Percentiles rank a stretch among this genome's conserved stretches.
phyloP scores from a whole-genome alignment of 2,797 vertebrate genomes.

The Myotis vivesi region DNA sequence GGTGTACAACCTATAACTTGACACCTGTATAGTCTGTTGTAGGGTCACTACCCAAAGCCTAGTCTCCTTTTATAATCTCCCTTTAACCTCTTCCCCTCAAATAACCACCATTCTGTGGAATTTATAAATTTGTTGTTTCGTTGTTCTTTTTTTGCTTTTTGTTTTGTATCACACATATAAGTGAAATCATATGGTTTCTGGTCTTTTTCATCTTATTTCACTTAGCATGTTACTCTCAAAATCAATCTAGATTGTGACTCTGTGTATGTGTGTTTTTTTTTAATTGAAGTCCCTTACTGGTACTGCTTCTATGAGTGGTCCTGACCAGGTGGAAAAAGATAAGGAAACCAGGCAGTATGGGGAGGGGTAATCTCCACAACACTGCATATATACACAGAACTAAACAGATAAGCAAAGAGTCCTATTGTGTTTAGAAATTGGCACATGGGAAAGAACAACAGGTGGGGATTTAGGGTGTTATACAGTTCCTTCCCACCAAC shows the following conservation, averaged over 20 bases:
- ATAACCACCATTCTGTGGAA: neutral
- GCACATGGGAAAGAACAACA: no score
- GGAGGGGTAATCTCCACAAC: no score
- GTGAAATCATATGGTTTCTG: neutral
- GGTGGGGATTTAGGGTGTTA: no score
- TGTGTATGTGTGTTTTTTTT: no score
- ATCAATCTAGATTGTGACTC: no score
- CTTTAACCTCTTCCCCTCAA: neutral
- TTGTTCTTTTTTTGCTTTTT: neutral
- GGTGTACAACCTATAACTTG: neutral
- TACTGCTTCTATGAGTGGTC: no score
- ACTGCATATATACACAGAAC: no score
- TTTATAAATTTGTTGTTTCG: neutral
- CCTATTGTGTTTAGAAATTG: no score
- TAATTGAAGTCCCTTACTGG: no score
- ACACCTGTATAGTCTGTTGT: neutral
- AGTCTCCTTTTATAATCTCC: neutral
- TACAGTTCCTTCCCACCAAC: neutral
- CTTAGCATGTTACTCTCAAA: neutral
- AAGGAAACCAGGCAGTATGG: no score
- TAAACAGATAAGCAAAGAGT: no score
- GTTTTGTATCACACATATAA: neutral
- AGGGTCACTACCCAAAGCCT: neutral
- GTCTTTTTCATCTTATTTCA: neutral
- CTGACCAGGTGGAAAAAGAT: no score